phyloP scores from a whole-genome alignment of 2,797 vertebrate species.

The Pseudotriccus pelzelni region DNA sequence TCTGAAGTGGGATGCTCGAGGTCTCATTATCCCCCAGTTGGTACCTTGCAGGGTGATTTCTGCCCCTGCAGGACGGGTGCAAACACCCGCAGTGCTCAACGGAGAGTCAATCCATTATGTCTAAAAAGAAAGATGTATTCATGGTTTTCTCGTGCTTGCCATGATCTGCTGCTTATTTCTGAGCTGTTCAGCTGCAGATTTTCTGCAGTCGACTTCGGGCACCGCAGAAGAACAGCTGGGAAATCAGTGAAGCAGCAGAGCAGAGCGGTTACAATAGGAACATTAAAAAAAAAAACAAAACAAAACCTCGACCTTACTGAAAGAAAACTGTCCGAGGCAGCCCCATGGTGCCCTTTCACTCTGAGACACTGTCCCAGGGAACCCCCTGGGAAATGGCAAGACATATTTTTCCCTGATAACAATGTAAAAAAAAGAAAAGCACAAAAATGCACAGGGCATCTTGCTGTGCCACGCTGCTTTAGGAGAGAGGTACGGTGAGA shows the following conservation, averaged over 20 bases:
- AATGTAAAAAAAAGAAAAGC: background rate
- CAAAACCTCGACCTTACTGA: slow-evolving; percentile 5
- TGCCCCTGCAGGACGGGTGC: rapidly evolving
- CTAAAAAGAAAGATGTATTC: background rate
- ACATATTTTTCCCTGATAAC: slow-evolving; percentile 61
- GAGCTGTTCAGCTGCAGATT: slow-evolving; percentile 37
- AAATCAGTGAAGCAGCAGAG: slow-evolving; percentile 72
- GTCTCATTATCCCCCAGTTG: rapidly evolving
- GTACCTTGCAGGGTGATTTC: background rate
- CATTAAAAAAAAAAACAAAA: background rate
- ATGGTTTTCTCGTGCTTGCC: slow-evolving; percentile 44
- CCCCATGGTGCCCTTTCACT: slow-evolving; percentile 67
- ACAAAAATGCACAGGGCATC: background rate
- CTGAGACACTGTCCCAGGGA: slow-evolving; percentile 38
- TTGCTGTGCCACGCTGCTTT: background rate
- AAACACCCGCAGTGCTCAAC: background rate
- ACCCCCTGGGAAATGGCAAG: slow-evolving; percentile 51
- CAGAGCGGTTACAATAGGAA: slow-evolving; percentile 68
- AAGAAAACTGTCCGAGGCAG: slow-evolving; percentile 68
- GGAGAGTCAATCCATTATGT: background rate
- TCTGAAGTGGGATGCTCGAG: background rate
- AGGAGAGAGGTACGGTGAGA: background rate
- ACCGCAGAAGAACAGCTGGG: slow-evolving; percentile 61
- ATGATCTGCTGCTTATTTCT: slow-evolving; percentile 1
- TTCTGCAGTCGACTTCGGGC: slow-evolving; percentile 51